A percentile compares a stretch with the other conserved stretches of the same genome.
Evolutionary conservation across 1,140 invertebrate genomes (phyloP).

Genomic region (Brachionus sp.): DNA sequence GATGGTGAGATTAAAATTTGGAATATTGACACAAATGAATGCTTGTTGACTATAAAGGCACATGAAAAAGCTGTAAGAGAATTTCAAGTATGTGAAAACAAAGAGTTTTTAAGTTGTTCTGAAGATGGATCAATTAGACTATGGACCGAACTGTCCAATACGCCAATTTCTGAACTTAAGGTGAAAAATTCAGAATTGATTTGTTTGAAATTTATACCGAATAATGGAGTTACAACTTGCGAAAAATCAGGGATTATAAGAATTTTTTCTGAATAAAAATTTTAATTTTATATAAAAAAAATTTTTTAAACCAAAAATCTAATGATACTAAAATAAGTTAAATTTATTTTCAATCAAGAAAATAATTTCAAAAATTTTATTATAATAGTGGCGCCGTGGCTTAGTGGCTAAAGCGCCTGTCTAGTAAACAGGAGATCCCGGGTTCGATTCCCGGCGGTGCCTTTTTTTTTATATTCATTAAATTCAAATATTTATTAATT

Average conservation of each 20-base stretch:
- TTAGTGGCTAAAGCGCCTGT: conserved; percentile 3
- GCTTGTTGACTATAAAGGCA: neutral
- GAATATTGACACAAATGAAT: conserved; percentile 48
- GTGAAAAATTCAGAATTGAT: neutral
- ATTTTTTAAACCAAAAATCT: neutral
- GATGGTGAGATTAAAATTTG: conserved; percentile 56
- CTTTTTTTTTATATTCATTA: neutral
- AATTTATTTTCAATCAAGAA: too few relatives aligned
- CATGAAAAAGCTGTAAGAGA: neutral
- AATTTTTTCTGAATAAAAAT: conserved; percentile 6
- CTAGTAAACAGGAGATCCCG: conserved; percentile 10
- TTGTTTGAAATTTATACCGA: neutral
- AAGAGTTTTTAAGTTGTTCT: conserved; percentile 20
- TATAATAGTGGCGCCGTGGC: neutral
- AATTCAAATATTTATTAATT: too few relatives aligned
- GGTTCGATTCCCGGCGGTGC: conserved; percentile 22
- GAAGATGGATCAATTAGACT: neutral
- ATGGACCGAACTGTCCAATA: neutral
- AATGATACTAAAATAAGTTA: too few relatives aligned
- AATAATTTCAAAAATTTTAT: too few relatives aligned
- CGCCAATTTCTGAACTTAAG: neutral
- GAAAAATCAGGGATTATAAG: neutral
- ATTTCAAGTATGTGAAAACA: conserved; percentile 2
- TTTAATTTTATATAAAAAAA: too few relatives aligned
- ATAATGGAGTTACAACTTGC: neutral